These are phyloP conservation scores for Heliconius nattereri DNA, from an alignment of 1,140 invertebrate species.

Conservation along the genomic window DNA sequence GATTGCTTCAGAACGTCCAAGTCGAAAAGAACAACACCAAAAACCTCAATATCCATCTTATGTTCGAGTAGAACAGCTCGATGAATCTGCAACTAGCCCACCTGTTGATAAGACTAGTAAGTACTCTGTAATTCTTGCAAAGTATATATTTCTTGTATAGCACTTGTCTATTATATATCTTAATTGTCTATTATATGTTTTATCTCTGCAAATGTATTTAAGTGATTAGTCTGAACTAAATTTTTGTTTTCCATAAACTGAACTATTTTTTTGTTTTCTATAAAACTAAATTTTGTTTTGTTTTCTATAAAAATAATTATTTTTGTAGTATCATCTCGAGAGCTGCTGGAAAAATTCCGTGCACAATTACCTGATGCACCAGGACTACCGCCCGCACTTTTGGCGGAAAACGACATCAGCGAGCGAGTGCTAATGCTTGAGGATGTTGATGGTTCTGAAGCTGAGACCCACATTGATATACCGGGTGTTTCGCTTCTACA, in stretches of 20 bases:
- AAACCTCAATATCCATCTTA: conserved; percentile 20
- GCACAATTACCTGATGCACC: conserved; percentile 49
- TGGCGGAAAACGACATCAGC: conserved; percentile 43
- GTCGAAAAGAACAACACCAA: neutral
- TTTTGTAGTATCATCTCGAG: conserved; percentile 47
- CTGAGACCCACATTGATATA: neutral
- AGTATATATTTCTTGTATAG: no score
- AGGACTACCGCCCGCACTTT: conserved; percentile 49
- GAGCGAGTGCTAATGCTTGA: conserved; percentile 32
- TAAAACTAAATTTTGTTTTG: no score
- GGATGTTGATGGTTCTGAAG: neutral
- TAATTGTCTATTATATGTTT: no score
- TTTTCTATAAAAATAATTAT: neutral
- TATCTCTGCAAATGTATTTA: no score
- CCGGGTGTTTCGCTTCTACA: neutral
- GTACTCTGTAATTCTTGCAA: neutral
- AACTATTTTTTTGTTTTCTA: no score
- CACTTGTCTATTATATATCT: no score
- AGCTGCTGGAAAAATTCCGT: conserved; percentile 56
- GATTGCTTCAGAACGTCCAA: neutral
- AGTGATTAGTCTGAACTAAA: no score
- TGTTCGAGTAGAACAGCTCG: conserved; percentile 21
- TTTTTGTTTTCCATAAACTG: no score
- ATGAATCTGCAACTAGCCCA: conserved; percentile 22
- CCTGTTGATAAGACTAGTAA: neutral